Conservation (phyloP, 1,140 invertebrate genomes). For the Ladona fulva region DNA sequence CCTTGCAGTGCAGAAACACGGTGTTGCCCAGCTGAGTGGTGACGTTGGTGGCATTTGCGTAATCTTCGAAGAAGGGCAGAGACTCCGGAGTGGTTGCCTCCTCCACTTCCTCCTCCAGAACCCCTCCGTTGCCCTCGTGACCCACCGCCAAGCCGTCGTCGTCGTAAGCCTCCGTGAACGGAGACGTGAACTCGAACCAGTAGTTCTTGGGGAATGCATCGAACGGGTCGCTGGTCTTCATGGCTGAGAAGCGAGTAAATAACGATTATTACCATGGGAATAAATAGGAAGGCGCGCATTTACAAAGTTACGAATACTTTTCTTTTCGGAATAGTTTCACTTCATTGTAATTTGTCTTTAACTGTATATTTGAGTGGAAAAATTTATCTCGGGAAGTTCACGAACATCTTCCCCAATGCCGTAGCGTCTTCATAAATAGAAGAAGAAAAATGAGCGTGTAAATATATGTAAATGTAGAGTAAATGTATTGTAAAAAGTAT, state of each 20-base stretch:
- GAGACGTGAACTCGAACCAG: slow-evolving; percentile 50
- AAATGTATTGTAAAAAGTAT: too few relatives aligned
- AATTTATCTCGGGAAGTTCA: too few relatives aligned
- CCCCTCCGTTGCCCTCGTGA: slow-evolving; percentile 38
- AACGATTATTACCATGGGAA: too few relatives aligned
- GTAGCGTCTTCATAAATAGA: too few relatives aligned
- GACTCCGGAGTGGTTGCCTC: slow-evolving; percentile 46
- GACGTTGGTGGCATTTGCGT: slow-evolving; percentile 45
- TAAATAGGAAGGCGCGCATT: too few relatives aligned
- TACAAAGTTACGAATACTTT: too few relatives aligned
- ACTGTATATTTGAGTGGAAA: too few relatives aligned
- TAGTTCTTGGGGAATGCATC: slow-evolving; percentile 44
- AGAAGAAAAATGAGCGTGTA: too few relatives aligned
- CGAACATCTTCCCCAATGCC: too few relatives aligned
- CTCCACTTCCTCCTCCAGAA: slow-evolving; percentile 35
- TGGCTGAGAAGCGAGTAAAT: background rate
- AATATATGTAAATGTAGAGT: too few relatives aligned
- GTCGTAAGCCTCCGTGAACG: slow-evolving; percentile 42
- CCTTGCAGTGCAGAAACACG: slow-evolving; percentile 57
- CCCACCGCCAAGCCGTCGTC: slow-evolving; percentile 24
- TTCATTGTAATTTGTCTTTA: too few relatives aligned
- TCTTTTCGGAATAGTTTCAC: too few relatives aligned
- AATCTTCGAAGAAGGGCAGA: slow-evolving; percentile 52
- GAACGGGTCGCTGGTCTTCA: slow-evolving; percentile 16
- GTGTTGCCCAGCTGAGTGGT: slow-evolving; percentile 55